A percentile compares a stretch with the other conserved stretches of the same genome.
These are phyloP conservation scores for Perognathus longimembris DNA, from an alignment of 2,113 vertebrate genomes.

Conservation along the genomic window DNA sequence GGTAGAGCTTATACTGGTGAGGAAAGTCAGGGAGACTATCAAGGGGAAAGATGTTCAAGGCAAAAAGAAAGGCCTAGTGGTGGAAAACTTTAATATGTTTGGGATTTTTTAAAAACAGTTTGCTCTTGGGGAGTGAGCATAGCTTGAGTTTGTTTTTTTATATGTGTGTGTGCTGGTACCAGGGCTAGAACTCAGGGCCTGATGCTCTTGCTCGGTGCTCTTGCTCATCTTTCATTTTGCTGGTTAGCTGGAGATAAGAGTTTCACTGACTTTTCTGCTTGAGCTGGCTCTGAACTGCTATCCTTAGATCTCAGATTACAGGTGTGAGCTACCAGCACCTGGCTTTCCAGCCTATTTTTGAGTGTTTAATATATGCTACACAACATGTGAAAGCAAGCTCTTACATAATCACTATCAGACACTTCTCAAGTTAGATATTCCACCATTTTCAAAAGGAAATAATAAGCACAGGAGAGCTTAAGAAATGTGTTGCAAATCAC, in stretches of 20 bases:
- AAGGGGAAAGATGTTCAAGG: neutral
- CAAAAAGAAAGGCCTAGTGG: neutral
- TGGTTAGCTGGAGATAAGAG: too few species aligned
- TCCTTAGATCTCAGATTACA: too few species aligned
- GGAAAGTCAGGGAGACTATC: neutral
- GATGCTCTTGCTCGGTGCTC: too few species aligned
- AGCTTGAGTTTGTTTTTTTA: neutral
- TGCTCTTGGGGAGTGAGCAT: neutral
- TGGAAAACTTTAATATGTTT: neutral
- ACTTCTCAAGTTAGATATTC: neutral
- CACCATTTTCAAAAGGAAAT: conserved; percentile 37
- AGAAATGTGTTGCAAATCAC: conserved; percentile 40
- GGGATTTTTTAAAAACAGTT: neutral
- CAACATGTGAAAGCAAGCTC: neutral
- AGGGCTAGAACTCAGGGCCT: too few species aligned
- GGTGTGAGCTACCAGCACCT: too few species aligned
- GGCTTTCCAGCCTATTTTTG: conserved; percentile 1
- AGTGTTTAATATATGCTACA: conserved; percentile 5
- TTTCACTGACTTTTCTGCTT: too few species aligned
- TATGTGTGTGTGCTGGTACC: too few species aligned
- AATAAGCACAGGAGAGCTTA: neutral
- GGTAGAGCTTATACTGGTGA: neutral
- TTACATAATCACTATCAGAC: conserved; percentile 1
- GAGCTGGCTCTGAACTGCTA: too few species aligned
- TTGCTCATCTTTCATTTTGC: too few species aligned